Percentiles rank a stretch among this genome's conserved stretches.
Evolutionary conservation across 1,140 invertebrate genomes (phyloP).

Genomic region (Hesperophylax magnus): DNA sequence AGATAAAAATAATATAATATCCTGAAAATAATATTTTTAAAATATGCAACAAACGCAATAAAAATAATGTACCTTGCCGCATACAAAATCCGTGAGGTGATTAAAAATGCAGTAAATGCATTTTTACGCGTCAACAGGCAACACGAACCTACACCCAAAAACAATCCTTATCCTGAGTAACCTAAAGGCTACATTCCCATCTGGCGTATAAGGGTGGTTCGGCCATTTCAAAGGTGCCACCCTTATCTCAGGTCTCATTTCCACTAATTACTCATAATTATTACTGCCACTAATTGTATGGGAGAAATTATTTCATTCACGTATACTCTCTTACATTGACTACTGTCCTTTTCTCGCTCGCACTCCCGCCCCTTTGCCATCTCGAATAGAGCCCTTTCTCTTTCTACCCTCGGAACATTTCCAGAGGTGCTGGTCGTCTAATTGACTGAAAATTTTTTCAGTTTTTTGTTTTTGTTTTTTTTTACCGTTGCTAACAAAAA

Average conservation of each 20-base stretch:
- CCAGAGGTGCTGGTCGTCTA: not conserved
- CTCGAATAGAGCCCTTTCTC: not conserved
- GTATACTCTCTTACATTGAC: constrained; percentile 36
- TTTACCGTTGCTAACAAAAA: not conserved
- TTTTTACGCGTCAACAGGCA: constrained; percentile 25
- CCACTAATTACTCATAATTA: constrained; percentile 59
- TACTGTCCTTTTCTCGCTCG: not conserved
- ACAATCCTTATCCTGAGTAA: not conserved
- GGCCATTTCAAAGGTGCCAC: constrained; percentile 26
- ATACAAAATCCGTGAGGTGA: constrained; percentile 45
- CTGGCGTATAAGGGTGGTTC: not conserved
- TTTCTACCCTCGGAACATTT: not conserved
- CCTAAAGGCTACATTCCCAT: not conserved
- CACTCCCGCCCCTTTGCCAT: not conserved
- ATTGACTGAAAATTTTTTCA: not conserved
- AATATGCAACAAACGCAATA: too few relatives aligned
- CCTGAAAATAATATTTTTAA: too few relatives aligned
- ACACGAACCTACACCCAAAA: constrained; percentile 7
- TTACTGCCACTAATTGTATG: constrained; percentile 57
- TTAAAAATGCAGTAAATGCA: constrained; percentile 53
- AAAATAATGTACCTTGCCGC: not conserved
- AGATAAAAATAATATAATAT: too few relatives aligned
- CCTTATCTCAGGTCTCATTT: constrained; percentile 52
- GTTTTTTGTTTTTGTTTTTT: not conserved
- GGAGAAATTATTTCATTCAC: constrained; percentile 58